phyloP scores from a whole-genome alignment of 2,888 invertebrate genomes.

The Mythimna vitellina region DNA sequence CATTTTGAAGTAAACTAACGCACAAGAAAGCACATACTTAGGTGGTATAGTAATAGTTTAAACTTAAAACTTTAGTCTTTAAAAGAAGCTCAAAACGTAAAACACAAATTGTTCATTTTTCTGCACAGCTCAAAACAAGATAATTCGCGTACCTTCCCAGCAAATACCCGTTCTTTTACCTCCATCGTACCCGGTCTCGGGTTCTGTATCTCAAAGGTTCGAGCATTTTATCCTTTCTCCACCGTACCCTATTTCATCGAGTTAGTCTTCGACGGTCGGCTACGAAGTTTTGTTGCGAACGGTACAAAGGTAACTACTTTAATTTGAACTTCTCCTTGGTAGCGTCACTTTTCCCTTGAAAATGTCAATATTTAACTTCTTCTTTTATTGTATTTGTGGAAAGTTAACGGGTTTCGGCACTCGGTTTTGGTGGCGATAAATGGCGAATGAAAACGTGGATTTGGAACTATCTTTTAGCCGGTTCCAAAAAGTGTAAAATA shows the following conservation, averaged over 20 bases:
- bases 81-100: not conserved
- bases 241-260: constrained; percentile 57
- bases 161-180: constrained; percentile 38
- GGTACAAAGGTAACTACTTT: constrained; percentile 66
- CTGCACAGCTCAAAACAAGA: constrained; percentile 31
- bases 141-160: constrained; percentile 15
- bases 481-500: no score
- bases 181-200: constrained; percentile 24
- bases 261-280: constrained; percentile 47
- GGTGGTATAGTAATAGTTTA: not conserved
- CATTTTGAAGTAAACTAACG: no score
- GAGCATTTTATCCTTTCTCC: constrained; percentile 46
- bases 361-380: constrained; percentile 59
- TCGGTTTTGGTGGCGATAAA: not conserved
- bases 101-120: constrained; percentile 25
- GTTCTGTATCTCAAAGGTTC: constrained; percentile 47
- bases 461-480: not conserved
- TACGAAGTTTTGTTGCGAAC: constrained; percentile 42
- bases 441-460: not conserved
- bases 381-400: constrained; percentile 57
- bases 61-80: constrained; percentile 1
- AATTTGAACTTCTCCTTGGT: constrained; percentile 59
- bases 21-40: no score
- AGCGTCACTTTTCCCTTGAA: constrained; percentile 47
- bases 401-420: constrained; percentile 48